Evolutionary conservation across 1,140 invertebrate species (phyloP), one percentile per base, ranked within the genome.

Genomic region (Neodiprion virginianus): DNA sequence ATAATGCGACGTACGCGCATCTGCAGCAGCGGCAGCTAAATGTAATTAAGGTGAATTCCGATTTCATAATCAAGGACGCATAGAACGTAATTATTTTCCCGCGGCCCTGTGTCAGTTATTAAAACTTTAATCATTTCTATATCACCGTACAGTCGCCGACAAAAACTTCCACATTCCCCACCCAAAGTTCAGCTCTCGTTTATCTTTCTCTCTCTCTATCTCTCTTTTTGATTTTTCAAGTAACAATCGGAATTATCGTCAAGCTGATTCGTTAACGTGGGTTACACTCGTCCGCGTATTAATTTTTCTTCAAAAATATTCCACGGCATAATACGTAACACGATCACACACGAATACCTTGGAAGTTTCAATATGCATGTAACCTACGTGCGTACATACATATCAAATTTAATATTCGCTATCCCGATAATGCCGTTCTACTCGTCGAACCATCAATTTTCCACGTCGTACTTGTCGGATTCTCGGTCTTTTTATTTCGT

Each of bases 71-170:
- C 72, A 77, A 81, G 74, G 74, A 78, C 75, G 75, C 23, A 61
- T 23, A 47, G 11, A 21, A 75, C 78, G 74, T 80, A 77, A 71
- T 76, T 40, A 40, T 40, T 69, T 61, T 7, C 67, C 47, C 67
- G 78, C 67, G 49, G 74, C 71, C 71, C 73, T 75, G 74, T 61
- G 74, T 76, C 75, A 76, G 77, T 83, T 82, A 83, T 83, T 82
- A 83, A 81, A 83, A 83, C 77, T 83, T 83, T 83, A 80, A 83
- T 82, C 80, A 81, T 83, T 82, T 81, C 78, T 82, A 81, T 82
- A 80, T 82, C 72, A 75, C 67, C 69, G 78, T 82, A 82, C 78
- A 81, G 78, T 69, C 78, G 1, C 28, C 23, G 11, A 12, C 11
- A 61, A 61, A 61, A 61, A 17, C n/a, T 61, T 40, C 28, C 28